Conservation (phyloP, 2,113 vertebrate genomes). For the Ifrita kowaldi region DNA sequence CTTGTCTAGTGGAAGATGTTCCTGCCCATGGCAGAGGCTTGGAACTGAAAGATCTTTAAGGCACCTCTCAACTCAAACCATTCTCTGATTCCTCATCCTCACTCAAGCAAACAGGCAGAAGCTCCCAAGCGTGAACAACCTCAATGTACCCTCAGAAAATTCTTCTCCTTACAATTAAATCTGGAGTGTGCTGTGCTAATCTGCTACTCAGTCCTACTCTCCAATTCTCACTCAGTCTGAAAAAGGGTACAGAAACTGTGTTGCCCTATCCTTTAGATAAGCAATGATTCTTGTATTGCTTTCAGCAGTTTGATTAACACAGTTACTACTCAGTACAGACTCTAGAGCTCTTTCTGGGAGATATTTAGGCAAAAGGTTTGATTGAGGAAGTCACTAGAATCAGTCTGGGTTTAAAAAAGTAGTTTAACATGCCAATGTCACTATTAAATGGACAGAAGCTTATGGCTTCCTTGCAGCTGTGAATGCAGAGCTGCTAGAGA, state of each 20-base stretch:
- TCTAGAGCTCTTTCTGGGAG: background rate
- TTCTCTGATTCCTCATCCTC: background rate
- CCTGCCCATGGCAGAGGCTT: background rate
- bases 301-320: background rate
- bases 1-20: background rate
- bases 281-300: background rate
- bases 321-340: background rate
- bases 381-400: background rate
- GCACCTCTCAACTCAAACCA: background rate
- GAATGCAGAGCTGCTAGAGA: background rate
- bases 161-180: background rate
- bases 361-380: background rate
- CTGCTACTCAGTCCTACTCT: background rate
- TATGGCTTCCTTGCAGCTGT: background rate
- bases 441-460: background rate
- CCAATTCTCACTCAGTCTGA: background rate
- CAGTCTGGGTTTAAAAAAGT: background rate
- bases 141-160: background rate
- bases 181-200: background rate
- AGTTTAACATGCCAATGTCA: background rate
- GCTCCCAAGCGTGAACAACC: background rate
- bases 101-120: background rate
- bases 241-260: background rate
- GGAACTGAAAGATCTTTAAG: background rate
- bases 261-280: background rate